A percentile compares a stretch with the other conserved stretches of the same genome.
These are phyloP conservation scores for Tenthredo mesomela DNA, from an alignment of 2,888 invertebrate genomes.

Conservation along the genomic window DNA sequence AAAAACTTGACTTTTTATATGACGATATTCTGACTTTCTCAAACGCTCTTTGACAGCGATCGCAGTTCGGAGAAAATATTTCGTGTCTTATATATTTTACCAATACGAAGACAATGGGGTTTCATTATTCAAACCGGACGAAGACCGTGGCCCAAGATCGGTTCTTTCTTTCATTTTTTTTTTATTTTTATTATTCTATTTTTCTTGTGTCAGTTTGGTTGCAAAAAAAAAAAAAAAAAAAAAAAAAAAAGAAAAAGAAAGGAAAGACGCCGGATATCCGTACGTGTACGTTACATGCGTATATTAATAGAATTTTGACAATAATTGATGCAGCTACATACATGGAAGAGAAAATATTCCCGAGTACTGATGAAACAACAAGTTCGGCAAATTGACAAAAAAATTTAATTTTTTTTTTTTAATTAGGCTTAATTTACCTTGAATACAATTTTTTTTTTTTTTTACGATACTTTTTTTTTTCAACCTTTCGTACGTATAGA, in stretches of 20 bases:
- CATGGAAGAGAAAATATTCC: not conserved
- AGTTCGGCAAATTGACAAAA: too few species aligned
- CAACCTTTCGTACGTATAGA: not conserved
- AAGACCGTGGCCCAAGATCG: not conserved
- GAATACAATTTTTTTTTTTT: not conserved
- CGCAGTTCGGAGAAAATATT: not conserved
- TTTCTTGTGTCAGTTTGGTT: not conserved
- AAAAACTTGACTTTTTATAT: not conserved
- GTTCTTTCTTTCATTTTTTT: not conserved
- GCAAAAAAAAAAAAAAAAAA: not conserved
- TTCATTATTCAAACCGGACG: conserved; percentile 23
- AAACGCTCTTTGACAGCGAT: not conserved
- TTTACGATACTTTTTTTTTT: not conserved
- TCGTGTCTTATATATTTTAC: conserved; percentile 6
- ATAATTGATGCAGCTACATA: not conserved
- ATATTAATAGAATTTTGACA: not conserved
- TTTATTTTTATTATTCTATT: not conserved
- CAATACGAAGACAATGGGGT: conserved; percentile 8
- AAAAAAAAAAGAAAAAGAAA: too few species aligned
- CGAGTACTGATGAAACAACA: too few species aligned
- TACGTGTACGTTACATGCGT: not conserved
- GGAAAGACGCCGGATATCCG: not conserved
- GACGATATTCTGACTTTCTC: not conserved
- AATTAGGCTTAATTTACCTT: not conserved
- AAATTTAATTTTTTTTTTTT: too few species aligned